Evolutionary conservation across 2,888 invertebrate genomes (phyloP).

Genomic region (Clivina fossor): DNA sequence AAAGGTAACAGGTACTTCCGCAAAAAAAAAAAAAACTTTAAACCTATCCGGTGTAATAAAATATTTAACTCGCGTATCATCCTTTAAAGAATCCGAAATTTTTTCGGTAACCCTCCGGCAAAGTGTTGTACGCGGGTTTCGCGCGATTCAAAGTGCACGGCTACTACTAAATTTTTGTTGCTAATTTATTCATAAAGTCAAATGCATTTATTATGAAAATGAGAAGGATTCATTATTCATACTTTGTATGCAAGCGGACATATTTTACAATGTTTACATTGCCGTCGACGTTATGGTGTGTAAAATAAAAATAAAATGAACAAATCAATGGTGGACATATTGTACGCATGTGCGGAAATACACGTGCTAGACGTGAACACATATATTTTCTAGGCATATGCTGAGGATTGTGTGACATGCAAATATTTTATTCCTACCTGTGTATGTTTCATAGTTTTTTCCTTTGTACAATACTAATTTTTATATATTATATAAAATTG

Average conservation of each 20-base stretch:
- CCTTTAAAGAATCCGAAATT: too few species aligned
- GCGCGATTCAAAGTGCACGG: not conserved
- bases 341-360: too few species aligned
- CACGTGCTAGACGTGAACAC: too few species aligned
- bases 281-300: slow-evolving; percentile 17
- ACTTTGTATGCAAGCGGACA: slow-evolving; percentile 42
- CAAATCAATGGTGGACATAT: slow-evolving; percentile 25
- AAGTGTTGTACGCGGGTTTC: slow-evolving; percentile 3
- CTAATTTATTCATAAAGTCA: slow-evolving; percentile 47
- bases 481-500: too few species aligned
- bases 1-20: slow-evolving; percentile 8
- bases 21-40: slow-evolving; percentile 14
- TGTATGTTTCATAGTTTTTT: too few species aligned
- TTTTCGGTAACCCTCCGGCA: slow-evolving; percentile 17
- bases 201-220: slow-evolving; percentile 47
- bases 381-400: too few species aligned
- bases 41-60: slow-evolving; percentile 18
- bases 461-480: too few species aligned
- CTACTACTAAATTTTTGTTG: slow-evolving; percentile 29
- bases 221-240: slow-evolving; percentile 45
- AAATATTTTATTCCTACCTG: too few species aligned
- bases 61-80: slow-evolving; percentile 23
- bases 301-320: slow-evolving; percentile 24
- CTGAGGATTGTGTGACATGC: too few species aligned
- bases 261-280: slow-evolving; percentile 32